Base-by-base conservation (phyloP, 2,888 invertebrate species). In the Ceratothoa steindachneri region DNA sequence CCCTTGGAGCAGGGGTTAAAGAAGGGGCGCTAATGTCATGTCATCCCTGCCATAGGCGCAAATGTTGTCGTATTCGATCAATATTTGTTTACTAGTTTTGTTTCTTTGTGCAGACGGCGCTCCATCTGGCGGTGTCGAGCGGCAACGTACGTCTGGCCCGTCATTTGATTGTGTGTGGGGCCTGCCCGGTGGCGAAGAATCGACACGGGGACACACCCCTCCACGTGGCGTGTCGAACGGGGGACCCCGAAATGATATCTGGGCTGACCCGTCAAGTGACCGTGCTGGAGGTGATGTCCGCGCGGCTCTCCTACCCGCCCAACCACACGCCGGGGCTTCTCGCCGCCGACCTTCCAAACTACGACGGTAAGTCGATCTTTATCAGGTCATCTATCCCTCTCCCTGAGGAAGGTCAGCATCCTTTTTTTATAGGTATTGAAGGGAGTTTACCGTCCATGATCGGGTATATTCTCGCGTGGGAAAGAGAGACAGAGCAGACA, bases 41-140 rank as follows among this genome's bases (percentile, higher is more conserved):
- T n/a, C n/a, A n/a, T n/a, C n/a, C n/a, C n/a, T n/a, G n/a, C n/a
- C n/a, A n/a, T n/a, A n/a, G n/a, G n/a, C n/a, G n/a, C n/a, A n/a
- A n/a, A n/a, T n/a, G n/a, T n/a, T n/a, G n/a, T n/a, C n/a, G n/a
- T n/a, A n/a, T n/a, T n/a, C n/a, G n/a, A n/a, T n/a, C n/a, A n/a
- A n/a, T n/a, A n/a, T n/a, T n/a, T n/a, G n/a, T n/a, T n/a, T n/a
- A n/a, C n/a, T n/a, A n/a, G n/a, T n/a, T n/a, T n/a, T 51, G 53
- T 28, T 68, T 51, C 31, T 30, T 4, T 30, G 24, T 79, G 3
- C 84, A 87, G 84, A 91, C 94, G 0, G 90, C 95, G 0, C 85
- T 96, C n/a, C 95, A 96, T 85, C 85, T 95, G 77, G 93, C 95
- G 0, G 92, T 93, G 0, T 86, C 92, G 80, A 91, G 91, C 52